Evolutionary conservation across 2,888 invertebrate species (phyloP), one percentile per base, ranked within the genome.

Genomic region (Dinocampus coccinellae): DNA sequence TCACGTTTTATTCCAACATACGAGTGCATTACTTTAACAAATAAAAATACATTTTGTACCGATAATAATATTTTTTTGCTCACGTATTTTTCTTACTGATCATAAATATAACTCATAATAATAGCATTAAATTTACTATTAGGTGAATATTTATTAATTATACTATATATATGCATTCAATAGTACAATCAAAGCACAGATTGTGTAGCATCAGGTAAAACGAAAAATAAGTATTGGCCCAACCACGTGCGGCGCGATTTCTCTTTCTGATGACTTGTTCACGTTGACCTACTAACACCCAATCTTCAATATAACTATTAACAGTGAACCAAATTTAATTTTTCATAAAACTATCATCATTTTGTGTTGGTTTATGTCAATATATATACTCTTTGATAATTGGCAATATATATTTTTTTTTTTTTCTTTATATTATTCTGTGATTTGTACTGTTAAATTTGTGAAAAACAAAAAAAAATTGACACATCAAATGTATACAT

Each of bases 221-320:
- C 34, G 60, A 60, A 60, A 60, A 34, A 60, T 58, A 36, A 33
- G 20, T 34, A n/a, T 42, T 42, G 42, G 42, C n/a, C n/a, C 47
- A 47, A 47, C 47, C 47, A 47, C 47, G 47, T 47, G 47, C 33
- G 11, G 29, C 26, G 29, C 63, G 80, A 81, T 80, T 81, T 81
- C 82, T 85, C 84, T 80, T 77, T 70, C 29, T 1, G 47, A 47
- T 47, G 47, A 53, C 53, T 60, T 58, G 60, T 60, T 77, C 78
- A 75, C 78, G 81, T 77, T 87, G 86, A 87, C 87, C 87, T 80
- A 87, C 87, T 87, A 84, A 87, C 86, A 85, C 85, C 85, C 85
- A 86, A 86, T 85, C 81, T 69, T 69, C 69, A 64, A 63, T 66
- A 69, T 62, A 64, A 70, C 36, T 33, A 70, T 20, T 29, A 2